phyloP scores from a whole-genome alignment of 2,797 vertebrate species.

The Sandelia bainsii region DNA sequence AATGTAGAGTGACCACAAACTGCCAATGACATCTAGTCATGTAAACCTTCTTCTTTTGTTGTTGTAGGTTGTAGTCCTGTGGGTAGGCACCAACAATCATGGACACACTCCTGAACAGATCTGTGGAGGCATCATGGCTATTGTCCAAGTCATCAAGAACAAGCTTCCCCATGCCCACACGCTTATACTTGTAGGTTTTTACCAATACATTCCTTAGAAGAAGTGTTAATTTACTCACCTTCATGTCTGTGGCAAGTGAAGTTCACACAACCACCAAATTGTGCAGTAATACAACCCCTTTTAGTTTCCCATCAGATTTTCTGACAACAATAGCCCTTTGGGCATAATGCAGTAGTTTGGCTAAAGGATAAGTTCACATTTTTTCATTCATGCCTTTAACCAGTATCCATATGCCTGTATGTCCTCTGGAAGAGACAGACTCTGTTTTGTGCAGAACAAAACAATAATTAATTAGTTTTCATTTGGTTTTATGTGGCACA shows the following conservation, averaged over 20 bases:
- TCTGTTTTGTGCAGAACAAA: background rate
- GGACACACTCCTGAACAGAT: slow-evolving; percentile 90
- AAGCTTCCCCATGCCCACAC: slow-evolving; percentile 88
- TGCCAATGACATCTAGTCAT: slow-evolving; percentile 6
- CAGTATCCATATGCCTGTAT: background rate
- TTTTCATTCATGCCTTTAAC: background rate
- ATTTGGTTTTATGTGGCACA: background rate
- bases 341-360: background rate
- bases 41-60: slow-evolving; percentile 37
- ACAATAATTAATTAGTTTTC: background rate
- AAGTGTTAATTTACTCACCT: slow-evolving; percentile 1
- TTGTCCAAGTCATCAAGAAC: slow-evolving; percentile 87
- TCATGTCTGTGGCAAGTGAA: slow-evolving; percentile 17
- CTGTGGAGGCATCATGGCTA: slow-evolving; percentile 88
- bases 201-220: slow-evolving; percentile 9
- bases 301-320: slow-evolving; percentile 20
- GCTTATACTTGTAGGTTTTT: slow-evolving; percentile 88
- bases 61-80: slow-evolving; percentile 90
- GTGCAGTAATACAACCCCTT: background rate
- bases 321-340: background rate
- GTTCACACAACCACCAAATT: slow-evolving; percentile 32
- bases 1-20: slow-evolving; percentile 11
- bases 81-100: slow-evolving; percentile 94
- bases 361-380: background rate
- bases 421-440: background rate